phyloP scores from a whole-genome alignment of 64 coral and sea anemone genomes.

The Astreopora myriophthalma region DNA sequence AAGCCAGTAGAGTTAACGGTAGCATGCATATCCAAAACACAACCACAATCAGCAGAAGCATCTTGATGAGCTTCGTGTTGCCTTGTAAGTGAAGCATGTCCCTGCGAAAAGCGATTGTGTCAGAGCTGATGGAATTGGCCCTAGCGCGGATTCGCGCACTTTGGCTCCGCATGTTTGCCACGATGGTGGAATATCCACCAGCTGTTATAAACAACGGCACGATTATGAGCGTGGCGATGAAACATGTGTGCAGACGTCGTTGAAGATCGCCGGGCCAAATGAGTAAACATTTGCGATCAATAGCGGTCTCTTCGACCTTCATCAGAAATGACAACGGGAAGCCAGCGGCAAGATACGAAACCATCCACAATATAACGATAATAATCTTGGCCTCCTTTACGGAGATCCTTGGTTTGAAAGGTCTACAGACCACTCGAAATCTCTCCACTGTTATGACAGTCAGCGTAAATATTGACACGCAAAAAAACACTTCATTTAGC shows the following conservation, averaged over 20 bases:
- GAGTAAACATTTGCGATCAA: constrained; percentile 54
- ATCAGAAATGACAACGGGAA: constrained; percentile 82
- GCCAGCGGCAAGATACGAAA: constrained; percentile 75
- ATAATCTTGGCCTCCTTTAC: constrained; percentile 73
- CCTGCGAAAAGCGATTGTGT: constrained; percentile 1
- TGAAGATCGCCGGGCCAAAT: constrained; percentile 57
- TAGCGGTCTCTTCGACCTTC: constrained; percentile 2
- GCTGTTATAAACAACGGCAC: constrained; percentile 81
- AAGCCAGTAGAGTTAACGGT: constrained; percentile 78
- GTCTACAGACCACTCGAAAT: constrained; percentile 71
- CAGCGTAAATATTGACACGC: constrained; percentile 87
- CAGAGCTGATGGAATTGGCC: constrained; percentile 23
- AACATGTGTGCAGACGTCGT: constrained; percentile 62
- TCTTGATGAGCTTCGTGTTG: constrained; percentile 78
- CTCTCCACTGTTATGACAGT: constrained; percentile 89
- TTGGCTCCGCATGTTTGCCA: constrained; percentile 54
- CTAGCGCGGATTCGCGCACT: constrained; percentile 62
- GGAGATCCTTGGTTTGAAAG: constrained; percentile 72
- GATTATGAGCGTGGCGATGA: constrained; percentile 74
- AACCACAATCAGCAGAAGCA: constrained; percentile 77
- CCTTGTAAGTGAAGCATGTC: constrained; percentile 49
- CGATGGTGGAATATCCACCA: constrained; percentile 67
- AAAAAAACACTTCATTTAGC: constrained; percentile 88
- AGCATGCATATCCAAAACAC: constrained; percentile 91
- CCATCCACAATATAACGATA: constrained; percentile 79